phyloP scores from a whole-genome alignment of 1,140 invertebrate genomes.

The Pentalonia nigronervosa region DNA sequence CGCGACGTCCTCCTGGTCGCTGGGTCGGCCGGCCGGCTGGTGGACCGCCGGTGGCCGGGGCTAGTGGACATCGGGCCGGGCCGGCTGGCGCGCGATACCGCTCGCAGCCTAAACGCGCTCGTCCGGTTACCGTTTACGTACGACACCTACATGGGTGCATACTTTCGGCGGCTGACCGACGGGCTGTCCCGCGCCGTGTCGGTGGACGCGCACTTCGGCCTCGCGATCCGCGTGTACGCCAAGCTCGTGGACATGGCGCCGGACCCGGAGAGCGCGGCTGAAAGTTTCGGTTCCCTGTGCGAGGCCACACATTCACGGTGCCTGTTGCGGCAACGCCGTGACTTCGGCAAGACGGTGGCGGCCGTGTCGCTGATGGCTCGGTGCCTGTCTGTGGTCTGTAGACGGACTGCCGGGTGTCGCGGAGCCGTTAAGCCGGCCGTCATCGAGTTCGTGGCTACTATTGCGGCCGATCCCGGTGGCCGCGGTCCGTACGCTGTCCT shows the following conservation, averaged over 20 bases:
- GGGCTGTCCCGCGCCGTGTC: background rate
- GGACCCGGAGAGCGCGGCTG: conserved; percentile 21
- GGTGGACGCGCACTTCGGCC: background rate
- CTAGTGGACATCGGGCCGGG: background rate
- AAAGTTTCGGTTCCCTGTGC: conserved; percentile 43
- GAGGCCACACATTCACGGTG: conserved; percentile 2
- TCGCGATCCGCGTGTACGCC: background rate
- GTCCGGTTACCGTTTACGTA: conserved; percentile 34
- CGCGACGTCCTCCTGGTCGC: background rate
- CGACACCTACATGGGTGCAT: conserved; percentile 26
- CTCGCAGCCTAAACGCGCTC: background rate
- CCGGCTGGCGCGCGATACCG: background rate
- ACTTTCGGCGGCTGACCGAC: background rate
- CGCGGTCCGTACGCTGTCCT: background rate
- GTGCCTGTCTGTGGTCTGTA: background rate
- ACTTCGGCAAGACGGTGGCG: background rate
- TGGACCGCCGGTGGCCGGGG: conserved; percentile 13
- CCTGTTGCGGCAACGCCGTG: background rate
- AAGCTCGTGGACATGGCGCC: conserved; percentile 39
- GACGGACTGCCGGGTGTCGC: background rate
- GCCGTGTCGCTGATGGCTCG: background rate
- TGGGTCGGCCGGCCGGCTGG: background rate
- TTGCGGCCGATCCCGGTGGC: background rate
- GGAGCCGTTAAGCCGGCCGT: background rate
- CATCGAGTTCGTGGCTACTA: conserved; percentile 32